Evolutionary conservation across 2,113 vertebrate species (phyloP).

Genomic region (Oreocharis arfaki): DNA sequence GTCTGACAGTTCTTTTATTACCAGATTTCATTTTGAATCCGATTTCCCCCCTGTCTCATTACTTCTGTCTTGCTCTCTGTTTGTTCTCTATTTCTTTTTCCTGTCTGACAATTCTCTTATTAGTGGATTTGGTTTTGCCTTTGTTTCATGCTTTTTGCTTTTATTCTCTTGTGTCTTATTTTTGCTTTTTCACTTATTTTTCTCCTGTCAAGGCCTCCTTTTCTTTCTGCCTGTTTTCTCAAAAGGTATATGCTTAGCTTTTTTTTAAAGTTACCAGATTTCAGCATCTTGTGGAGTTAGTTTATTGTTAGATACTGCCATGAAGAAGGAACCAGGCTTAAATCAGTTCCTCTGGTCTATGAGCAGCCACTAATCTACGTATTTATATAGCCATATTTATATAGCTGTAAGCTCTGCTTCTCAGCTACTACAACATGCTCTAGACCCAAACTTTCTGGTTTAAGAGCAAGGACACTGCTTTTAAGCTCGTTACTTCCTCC

Average conservation of each 20-base stretch:
- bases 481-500: background rate
- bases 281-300: background rate
- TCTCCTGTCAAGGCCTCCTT: slow-evolving; percentile 6
- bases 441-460: background rate
- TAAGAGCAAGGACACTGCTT: background rate
- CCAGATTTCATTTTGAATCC: slow-evolving; percentile 57
- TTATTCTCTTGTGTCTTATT: slow-evolving; percentile 38
- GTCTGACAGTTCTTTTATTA: slow-evolving; percentile 55
- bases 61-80: slow-evolving; percentile 47
- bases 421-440: background rate
- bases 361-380: background rate
- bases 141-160: slow-evolving; percentile 48
- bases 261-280: background rate
- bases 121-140: slow-evolving; percentile 45
- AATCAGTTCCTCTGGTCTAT: background rate
- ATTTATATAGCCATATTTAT: background rate
- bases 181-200: slow-evolving; percentile 16
- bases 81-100: slow-evolving; percentile 51
- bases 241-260: background rate
- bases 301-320: background rate
- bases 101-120: slow-evolving; percentile 41
- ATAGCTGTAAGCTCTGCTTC: background rate
- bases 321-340: background rate
- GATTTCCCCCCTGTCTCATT: slow-evolving; percentile 44
- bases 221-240: background rate